A percentile compares a stretch with the other conserved stretches of the same genome.
These are phyloP conservation scores for Hyperoplus lanceolatus DNA, from an alignment of 2,797 vertebrate genomes.

Conservation along the genomic window DNA sequence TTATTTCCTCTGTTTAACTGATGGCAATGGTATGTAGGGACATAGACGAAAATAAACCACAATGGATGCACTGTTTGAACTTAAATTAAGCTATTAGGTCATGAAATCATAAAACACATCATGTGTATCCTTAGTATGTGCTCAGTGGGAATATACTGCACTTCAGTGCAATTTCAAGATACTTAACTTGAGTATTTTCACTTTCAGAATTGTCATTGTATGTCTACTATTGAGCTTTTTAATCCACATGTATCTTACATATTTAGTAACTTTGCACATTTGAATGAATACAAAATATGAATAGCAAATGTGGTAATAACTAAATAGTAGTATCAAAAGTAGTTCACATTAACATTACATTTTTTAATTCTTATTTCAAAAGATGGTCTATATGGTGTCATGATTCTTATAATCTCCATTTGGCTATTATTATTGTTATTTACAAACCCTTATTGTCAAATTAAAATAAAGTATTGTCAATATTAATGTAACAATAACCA, in stretches of 20 bases:
- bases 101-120: neutral
- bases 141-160: neutral
- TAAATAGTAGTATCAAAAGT: neutral
- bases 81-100: neutral
- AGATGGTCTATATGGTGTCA: no score
- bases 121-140: neutral
- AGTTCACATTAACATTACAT: neutral
- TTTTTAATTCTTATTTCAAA: neutral
- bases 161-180: neutral
- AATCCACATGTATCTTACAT: neutral
- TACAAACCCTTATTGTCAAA: no score
- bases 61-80: neutral
- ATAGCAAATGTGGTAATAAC: neutral
- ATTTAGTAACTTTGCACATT: neutral
- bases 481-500: no score
- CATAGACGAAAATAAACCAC: neutral
- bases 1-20: constrained; percentile 1
- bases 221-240: neutral
- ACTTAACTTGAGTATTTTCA: neutral
- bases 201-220: neutral
- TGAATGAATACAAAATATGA: no score
- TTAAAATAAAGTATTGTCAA: no score
- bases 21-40: neutral
- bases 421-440: no score
- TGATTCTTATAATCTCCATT: no score